Base-by-base conservation (phyloP, 1,140 invertebrate genomes). In the Frieseomelitta varia region DNA sequence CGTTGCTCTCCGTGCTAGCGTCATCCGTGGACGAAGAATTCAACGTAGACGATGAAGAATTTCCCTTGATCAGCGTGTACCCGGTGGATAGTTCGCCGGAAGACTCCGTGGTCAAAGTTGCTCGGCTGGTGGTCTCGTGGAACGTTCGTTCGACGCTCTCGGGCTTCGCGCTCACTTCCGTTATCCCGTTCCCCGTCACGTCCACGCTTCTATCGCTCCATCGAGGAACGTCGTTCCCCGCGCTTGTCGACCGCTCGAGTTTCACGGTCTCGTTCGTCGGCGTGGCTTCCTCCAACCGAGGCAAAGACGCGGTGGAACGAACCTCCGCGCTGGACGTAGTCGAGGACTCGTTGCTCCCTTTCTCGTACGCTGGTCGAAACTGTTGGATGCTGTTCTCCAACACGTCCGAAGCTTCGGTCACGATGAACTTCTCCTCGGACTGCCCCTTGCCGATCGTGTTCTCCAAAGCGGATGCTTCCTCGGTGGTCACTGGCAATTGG, bases 311-410 rank as follows among this genome's bases (percentile, higher is more conserved):
- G 1, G 85, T 87, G 30, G 79, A 55, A 1, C 56, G 63, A 3
- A 21, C 81, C 21, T 79, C 73, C 14, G 83, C 72, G 4, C 77
- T 90, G 1, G 73, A 76, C 55, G 19, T 39, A 0, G 30, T 58
- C 0, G 87, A 79, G 0, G 83, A 80, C 2, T 86, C 82, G 39
- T 87, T 86, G 53, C 56, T 39, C 17, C 19, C 4, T 30, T 79
- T 87, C 11, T 82, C 85, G 24, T 78, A 55, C 0, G 39, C n/a
- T 53, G 84, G 17, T 8, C 74, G 94, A 0, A 91, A 81, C 63
- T 92, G 92, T 8, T 92, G 89, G 4, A 91, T 91, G 53, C 88
- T 93, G 30, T 94, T 94, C 24, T 94, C 93, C 47, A 91, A 85
- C 8, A 92, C 86, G 14, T 90, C 89, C 0, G 92, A 93, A 0